Percentiles rank a stretch among this genome's conserved stretches.
These are phyloP conservation scores for Hippocampus zosterae DNA, from an alignment of 2,113 vertebrate species.

Conservation along the genomic window DNA sequence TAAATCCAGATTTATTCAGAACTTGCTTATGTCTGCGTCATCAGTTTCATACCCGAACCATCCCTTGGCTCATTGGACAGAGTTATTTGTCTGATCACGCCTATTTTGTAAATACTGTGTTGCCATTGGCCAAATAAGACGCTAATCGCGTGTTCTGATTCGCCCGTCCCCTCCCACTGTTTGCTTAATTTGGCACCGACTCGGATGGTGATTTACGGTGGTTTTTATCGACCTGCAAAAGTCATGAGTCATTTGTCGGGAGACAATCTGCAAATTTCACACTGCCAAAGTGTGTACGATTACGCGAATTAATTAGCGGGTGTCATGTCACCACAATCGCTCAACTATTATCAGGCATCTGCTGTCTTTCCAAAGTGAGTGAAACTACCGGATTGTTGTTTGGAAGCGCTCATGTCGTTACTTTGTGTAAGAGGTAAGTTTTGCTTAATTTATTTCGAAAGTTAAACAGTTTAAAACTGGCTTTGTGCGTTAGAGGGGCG, in stretches of 20 bases:
- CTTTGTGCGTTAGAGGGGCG: not conserved
- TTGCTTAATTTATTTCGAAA: not conserved
- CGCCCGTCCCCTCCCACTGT: conserved; percentile 6
- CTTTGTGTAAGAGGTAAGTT: conserved; percentile 75
- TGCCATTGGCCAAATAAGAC: conserved; percentile 35
- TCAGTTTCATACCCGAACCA: conserved; percentile 46
- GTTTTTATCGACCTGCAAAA: conserved; percentile 40
- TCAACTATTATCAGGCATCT: conserved; percentile 34
- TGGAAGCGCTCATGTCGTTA: conserved; percentile 63
- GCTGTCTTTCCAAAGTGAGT: conserved; percentile 21
- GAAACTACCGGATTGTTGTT: conserved; percentile 39
- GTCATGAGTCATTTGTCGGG: conserved; percentile 10
- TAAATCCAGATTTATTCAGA: not conserved
- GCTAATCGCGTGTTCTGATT: conserved; percentile 49
- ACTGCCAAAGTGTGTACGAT: not conserved
- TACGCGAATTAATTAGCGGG: not conserved
- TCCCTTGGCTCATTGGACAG: conserved; percentile 45
- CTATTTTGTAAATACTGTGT: not conserved
- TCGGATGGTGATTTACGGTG: conserved; percentile 28
- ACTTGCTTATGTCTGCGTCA: conserved; percentile 27
- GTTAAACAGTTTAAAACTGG: not conserved
- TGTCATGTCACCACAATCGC: conserved; percentile 36
- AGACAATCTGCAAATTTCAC: conserved; percentile 11
- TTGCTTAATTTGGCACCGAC: conserved; percentile 31
- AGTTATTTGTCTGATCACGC: conserved; percentile 9